Evolutionary conservation across 1,140 invertebrate genomes (phyloP).

Genomic region (Psilanteris sp.): DNA sequence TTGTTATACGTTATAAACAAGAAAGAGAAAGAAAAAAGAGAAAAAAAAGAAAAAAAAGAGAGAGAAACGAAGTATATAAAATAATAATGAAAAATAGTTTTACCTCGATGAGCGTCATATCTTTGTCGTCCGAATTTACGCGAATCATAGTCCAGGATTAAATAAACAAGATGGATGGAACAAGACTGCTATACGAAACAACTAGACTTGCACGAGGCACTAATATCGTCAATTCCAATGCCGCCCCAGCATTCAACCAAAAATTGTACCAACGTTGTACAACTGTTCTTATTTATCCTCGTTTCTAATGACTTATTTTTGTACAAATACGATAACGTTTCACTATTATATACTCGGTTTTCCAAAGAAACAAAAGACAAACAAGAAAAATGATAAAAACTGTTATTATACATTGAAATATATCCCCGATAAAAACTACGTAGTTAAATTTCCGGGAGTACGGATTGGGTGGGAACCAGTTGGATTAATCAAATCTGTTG

Average conservation of each 20-base stretch:
- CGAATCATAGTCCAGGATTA: slow-evolving; percentile 47
- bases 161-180: slow-evolving; percentile 65
- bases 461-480: background rate
- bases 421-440: too few species aligned
- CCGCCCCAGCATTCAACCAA: background rate
- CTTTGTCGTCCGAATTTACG: slow-evolving; percentile 56
- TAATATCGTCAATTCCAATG: slow-evolving; percentile 26
- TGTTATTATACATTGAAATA: too few species aligned
- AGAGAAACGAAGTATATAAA: background rate
- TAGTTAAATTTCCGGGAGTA: too few species aligned
- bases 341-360: background rate
- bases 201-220: slow-evolving; percentile 7
- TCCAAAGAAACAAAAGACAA: too few species aligned
- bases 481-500: slow-evolving; percentile 1
- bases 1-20: slow-evolving; percentile 58
- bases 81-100: slow-evolving; percentile 28
- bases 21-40: slow-evolving; percentile 5
- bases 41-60: slow-evolving; percentile 4
- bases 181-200: slow-evolving; percentile 54
- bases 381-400: too few species aligned
- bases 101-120: slow-evolving; percentile 60
- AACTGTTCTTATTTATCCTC: slow-evolving; percentile 13
- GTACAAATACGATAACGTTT: background rate
- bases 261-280: slow-evolving; percentile 9
- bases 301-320: slow-evolving; percentile 2